Evolutionary conservation across 2,113 vertebrate genomes (phyloP).

Genomic region (Eretmochelys imbricata): DNA sequence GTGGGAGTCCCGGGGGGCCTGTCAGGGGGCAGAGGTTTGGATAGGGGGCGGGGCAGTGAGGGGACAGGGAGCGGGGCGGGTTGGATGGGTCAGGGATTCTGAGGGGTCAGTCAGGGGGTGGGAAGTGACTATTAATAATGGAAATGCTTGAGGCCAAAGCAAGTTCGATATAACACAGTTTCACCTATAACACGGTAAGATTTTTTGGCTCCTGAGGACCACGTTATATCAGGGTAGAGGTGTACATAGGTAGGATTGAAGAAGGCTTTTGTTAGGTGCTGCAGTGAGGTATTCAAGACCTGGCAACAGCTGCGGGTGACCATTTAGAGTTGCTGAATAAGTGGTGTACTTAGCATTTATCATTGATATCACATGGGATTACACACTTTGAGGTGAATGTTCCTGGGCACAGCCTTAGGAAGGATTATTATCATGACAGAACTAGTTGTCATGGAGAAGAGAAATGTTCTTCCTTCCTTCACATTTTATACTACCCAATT

Average conservation of each 20-base stretch:
- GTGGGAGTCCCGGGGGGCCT: no score
- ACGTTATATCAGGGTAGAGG: no score
- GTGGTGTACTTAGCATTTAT: slow-evolving; percentile 62
- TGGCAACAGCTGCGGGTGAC: slow-evolving; percentile 60
- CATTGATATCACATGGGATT: slow-evolving; percentile 59
- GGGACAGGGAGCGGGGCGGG: no score
- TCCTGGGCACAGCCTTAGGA: slow-evolving; percentile 51
- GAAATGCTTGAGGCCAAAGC: no score
- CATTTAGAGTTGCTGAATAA: slow-evolving; percentile 60
- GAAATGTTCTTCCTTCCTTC: slow-evolving; percentile 66
- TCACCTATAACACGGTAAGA: no score
- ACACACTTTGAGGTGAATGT: slow-evolving; percentile 67
- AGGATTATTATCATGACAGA: slow-evolving; percentile 68
- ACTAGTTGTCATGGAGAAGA: slow-evolving; percentile 67
- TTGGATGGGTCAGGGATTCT: no score
- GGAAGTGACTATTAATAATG: no score
- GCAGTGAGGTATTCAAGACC: slow-evolving; percentile 52
- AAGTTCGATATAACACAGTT: no score
- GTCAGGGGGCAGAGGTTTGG: no score
- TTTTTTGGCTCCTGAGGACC: no score
- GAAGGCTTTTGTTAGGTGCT: slow-evolving; percentile 34
- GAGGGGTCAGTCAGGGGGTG: no score
- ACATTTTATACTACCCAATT: not conserved
- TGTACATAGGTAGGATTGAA: not conserved
- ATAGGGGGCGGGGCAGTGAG: no score